These are phyloP conservation scores for Alviniconcha marisindica DNA, from an alignment of 1,140 invertebrate species.

Conservation along the genomic window DNA sequence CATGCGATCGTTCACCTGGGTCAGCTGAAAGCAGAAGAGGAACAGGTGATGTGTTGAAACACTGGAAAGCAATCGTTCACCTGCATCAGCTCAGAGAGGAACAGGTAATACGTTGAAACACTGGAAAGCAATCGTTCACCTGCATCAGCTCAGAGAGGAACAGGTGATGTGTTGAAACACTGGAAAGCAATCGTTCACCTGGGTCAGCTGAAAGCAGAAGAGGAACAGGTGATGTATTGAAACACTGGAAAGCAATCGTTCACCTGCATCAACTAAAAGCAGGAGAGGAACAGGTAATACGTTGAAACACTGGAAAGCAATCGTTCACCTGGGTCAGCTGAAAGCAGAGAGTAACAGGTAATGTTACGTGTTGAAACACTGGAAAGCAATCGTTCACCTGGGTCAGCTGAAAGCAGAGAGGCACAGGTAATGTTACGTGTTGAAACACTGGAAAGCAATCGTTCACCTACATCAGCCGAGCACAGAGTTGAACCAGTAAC, in stretches of 20 bases:
- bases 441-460: neutral
- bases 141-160: too few species aligned
- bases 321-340: slow-evolving; percentile 15
- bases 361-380: too few species aligned
- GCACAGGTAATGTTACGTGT: too few species aligned
- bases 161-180: too few species aligned
- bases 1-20: slow-evolving; percentile 92
- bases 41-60: neutral
- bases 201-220: slow-evolving; percentile 81
- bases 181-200: slow-evolving; percentile 91
- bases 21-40: slow-evolving; percentile 80
- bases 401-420: slow-evolving; percentile 81
- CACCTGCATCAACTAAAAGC: too few species aligned
- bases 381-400: slow-evolving; percentile 90
- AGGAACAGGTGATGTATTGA: too few species aligned
- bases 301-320: neutral
- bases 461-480: too few species aligned
- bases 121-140: neutral
- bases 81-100: neutral
- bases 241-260: neutral
- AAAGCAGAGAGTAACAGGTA: too few species aligned
- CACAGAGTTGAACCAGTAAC: too few species aligned
- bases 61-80: neutral
- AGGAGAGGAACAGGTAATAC: neutral
- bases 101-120: neutral